A percentile compares a stretch with the other conserved stretches of the same genome.
Conservation (phyloP, 2,888 invertebrate genomes). For the Taenaris catops region DNA sequence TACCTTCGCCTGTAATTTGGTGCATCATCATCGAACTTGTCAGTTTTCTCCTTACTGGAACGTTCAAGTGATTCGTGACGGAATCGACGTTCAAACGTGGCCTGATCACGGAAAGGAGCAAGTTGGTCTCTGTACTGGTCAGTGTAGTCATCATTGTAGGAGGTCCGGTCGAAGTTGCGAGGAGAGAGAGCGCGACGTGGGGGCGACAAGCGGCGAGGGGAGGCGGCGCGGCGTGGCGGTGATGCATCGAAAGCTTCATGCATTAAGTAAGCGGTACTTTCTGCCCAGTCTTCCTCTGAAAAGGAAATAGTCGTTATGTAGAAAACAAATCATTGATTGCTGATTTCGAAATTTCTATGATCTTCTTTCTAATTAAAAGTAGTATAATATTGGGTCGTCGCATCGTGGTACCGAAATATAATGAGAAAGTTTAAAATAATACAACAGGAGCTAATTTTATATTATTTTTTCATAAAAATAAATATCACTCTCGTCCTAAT, state of each 20-base stretch:
- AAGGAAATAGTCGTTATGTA: constrained; percentile 42
- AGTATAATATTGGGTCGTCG: too few species aligned
- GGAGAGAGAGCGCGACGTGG: constrained; percentile 44
- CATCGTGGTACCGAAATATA: too few species aligned
- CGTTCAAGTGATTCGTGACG: constrained; percentile 67
- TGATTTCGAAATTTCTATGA: too few species aligned
- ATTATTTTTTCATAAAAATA: neutral
- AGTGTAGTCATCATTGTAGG: constrained; percentile 37
- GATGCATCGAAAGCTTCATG: constrained; percentile 76
- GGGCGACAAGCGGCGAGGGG: constrained; percentile 42
- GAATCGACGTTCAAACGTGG: constrained; percentile 59
- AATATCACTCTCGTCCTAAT: constrained; percentile 33
- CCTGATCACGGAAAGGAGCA: constrained; percentile 57
- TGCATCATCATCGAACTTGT: constrained; percentile 55
- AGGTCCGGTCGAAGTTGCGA: constrained; percentile 38
- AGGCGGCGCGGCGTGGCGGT: constrained; percentile 40
- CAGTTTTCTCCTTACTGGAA: constrained; percentile 52
- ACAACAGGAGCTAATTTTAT: too few species aligned
- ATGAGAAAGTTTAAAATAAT: too few species aligned
- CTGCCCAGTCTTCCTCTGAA: constrained; percentile 89
- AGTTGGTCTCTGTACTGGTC: constrained; percentile 53
- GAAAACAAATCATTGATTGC: too few species aligned
- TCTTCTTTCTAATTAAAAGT: too few species aligned
- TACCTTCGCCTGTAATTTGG: constrained; percentile 69
- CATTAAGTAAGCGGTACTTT: constrained; percentile 83